These are phyloP conservation scores for Alfaro cultratus DNA, from an alignment of 2,797 vertebrate genomes.

Conservation along the genomic window DNA sequence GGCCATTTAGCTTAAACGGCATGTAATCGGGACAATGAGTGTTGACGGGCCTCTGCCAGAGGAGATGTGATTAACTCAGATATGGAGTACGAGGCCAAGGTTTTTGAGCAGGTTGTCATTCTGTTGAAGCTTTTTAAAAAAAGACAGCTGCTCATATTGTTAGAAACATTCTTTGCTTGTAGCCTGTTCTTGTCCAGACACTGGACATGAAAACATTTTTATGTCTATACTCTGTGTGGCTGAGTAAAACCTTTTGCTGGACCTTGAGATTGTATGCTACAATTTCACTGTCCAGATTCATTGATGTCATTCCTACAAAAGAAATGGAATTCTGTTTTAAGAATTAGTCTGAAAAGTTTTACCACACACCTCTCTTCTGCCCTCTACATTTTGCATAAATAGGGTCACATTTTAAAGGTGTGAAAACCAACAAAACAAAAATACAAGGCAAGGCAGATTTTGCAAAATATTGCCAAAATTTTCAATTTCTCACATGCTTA, in stretches of 20 bases:
- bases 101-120: conserved; percentile 38
- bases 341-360: neutral
- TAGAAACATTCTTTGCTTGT: conserved; percentile 16
- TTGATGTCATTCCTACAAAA: neutral
- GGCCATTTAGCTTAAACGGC: conserved; percentile 64
- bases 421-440: neutral
- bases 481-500: neutral
- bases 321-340: neutral
- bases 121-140: conserved; percentile 3
- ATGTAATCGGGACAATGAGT: conserved; percentile 72
- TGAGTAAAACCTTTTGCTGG: conserved; percentile 23
- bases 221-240: conserved; percentile 4
- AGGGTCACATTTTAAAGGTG: neutral
- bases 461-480: neutral
- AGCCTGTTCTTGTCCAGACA: conserved; percentile 22
- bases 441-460: neutral
- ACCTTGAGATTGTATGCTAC: conserved; percentile 29
- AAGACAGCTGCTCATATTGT: conserved; percentile 38
- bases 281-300: neutral
- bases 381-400: neutral
- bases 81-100: conserved; percentile 53
- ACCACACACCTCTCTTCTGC: neutral
- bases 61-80: conserved; percentile 67
- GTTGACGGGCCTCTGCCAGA: conserved; percentile 62
- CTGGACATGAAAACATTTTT: conserved; percentile 32